Evolutionary conservation across 2,888 invertebrate species (phyloP).

Genomic region (Cheilosia impressa): DNA sequence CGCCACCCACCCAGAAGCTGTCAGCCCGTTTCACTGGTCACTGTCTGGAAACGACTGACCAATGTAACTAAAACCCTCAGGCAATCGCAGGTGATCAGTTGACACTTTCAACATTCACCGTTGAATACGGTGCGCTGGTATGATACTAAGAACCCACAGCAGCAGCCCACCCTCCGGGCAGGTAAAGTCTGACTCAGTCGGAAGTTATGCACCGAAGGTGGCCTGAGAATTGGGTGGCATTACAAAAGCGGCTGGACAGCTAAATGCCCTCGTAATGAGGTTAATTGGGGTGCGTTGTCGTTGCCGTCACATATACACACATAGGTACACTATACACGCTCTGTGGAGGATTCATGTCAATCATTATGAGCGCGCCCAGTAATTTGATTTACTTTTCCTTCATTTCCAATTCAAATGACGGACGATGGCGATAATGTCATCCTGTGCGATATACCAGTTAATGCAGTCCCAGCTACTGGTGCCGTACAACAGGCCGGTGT

Average conservation of each 20-base stretch:
- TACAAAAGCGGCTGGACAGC: constrained; percentile 40
- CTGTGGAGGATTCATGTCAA: constrained; percentile 58
- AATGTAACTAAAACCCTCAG: constrained; percentile 31
- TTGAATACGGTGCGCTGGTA: not conserved
- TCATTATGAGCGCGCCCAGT: constrained; percentile 49
- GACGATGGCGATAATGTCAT: constrained; percentile 63
- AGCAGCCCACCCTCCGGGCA: not conserved
- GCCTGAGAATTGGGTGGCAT: constrained; percentile 7
- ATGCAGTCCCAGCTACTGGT: constrained; percentile 24
- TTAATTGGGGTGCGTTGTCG: constrained; percentile 53
- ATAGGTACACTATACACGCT: not conserved
- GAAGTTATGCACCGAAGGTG: not conserved
- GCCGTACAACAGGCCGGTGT: not conserved
- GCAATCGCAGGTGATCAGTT: constrained; percentile 59
- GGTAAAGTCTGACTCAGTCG: not conserved
- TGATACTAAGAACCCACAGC: constrained; percentile 10
- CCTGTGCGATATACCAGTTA: constrained; percentile 54
- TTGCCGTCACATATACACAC: not conserved
- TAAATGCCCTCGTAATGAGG: constrained; percentile 60
- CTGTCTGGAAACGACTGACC: not conserved
- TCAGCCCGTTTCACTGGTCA: not conserved
- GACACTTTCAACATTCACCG: constrained; percentile 38
- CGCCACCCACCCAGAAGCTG: not conserved
- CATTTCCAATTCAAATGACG: constrained; percentile 71
- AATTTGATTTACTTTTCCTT: constrained; percentile 70